A percentile compares a stretch with the other conserved stretches of the same genome.
These are phyloP conservation scores for Leptopilina drosophilae DNA, from an alignment of 2,888 invertebrate genomes.

Conservation along the genomic window DNA sequence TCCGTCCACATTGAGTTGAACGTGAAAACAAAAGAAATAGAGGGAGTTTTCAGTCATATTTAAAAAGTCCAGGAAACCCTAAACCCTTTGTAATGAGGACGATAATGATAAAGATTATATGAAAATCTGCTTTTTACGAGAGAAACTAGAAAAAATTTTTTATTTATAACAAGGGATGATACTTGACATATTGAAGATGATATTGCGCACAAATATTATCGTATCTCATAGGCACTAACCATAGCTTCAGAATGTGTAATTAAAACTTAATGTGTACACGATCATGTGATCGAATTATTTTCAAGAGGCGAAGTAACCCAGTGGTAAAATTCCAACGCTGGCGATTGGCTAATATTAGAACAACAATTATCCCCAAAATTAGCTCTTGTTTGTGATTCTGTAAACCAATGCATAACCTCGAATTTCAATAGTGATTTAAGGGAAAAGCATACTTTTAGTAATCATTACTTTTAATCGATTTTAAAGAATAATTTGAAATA, in stretches of 20 bases:
- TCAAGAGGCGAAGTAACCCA: too few species aligned
- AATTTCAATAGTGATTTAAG: too few species aligned
- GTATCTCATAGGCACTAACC: background rate
- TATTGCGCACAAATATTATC: background rate
- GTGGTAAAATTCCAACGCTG: too few species aligned
- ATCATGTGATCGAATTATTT: background rate
- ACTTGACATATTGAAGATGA: background rate
- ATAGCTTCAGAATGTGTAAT: background rate
- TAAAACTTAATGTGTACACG: background rate
- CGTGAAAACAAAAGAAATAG: background rate
- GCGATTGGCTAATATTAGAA: too few species aligned
- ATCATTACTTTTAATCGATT: too few species aligned
- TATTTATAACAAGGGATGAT: background rate
- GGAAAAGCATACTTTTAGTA: too few species aligned
- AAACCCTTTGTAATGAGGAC: background rate
- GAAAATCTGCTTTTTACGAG: background rate
- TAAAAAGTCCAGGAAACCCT: background rate
- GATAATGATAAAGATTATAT: background rate
- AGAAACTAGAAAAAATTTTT: background rate
- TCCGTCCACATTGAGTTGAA: background rate
- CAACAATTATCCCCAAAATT: too few species aligned
- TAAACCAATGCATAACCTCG: too few species aligned
- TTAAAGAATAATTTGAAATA: too few species aligned
- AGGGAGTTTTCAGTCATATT: background rate
- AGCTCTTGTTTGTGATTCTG: too few species aligned